Evolutionary conservation across 2,888 invertebrate species (phyloP).

Genomic region (Lobophora halterata): DNA sequence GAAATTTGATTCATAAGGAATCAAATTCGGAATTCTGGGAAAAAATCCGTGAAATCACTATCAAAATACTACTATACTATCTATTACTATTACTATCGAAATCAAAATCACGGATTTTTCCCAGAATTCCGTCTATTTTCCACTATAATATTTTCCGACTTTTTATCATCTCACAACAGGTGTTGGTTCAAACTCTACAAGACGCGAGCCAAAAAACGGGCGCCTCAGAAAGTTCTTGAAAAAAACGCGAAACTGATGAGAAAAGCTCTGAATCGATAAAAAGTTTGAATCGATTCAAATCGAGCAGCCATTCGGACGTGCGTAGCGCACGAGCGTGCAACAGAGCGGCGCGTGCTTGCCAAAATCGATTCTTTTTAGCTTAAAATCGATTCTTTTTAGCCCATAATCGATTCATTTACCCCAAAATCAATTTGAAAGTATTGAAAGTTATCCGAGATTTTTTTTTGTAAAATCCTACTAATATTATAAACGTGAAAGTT

Average conservation of each 20-base stretch:
- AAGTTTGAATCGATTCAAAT: slow-evolving; percentile 58
- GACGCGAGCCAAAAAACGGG: slow-evolving; percentile 61
- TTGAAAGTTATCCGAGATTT: neutral
- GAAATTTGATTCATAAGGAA: no score
- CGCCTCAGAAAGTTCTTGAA: slow-evolving; percentile 40
- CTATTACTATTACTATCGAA: no score
- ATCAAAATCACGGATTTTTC: no score
- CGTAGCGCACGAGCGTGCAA: slow-evolving; percentile 66
- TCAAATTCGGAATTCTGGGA: no score
- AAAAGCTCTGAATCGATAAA: slow-evolving; percentile 39
- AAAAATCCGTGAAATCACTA: no score
- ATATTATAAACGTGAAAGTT: no score
- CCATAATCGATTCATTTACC: slow-evolving; percentile 22
- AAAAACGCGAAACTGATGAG: slow-evolving; percentile 39
- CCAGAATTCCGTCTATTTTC: slow-evolving; percentile 3
- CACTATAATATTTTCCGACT: neutral
- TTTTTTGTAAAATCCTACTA: no score
- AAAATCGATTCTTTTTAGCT: slow-evolving; percentile 60
- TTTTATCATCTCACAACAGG: slow-evolving; percentile 35
- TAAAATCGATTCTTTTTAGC: slow-evolving; percentile 27
- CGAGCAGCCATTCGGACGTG: slow-evolving; percentile 63
- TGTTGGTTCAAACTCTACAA: slow-evolving; percentile 21
- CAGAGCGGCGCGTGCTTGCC: slow-evolving; percentile 62
- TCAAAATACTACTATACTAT: no score
- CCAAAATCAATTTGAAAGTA: slow-evolving; percentile 1